Evolutionary conservation across 2,113 vertebrate genomes (phyloP).

Genomic region (Lophius piscatorius): DNA sequence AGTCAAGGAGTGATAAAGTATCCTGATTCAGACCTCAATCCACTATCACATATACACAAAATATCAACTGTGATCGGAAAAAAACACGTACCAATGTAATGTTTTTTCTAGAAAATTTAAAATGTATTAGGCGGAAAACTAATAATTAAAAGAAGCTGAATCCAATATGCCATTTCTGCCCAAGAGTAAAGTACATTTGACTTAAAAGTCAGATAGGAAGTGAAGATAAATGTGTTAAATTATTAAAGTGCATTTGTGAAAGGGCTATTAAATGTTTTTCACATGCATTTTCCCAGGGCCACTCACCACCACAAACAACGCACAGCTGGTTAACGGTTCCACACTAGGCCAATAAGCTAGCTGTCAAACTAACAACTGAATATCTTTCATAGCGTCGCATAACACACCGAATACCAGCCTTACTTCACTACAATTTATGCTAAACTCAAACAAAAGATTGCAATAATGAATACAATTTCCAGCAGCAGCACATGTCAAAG

Average conservation of each 20-base stretch:
- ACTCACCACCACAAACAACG: slow-evolving; percentile 22
- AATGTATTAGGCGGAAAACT: neutral
- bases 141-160: no score
- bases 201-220: neutral
- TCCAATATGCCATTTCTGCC: no score
- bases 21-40: slow-evolving; percentile 1
- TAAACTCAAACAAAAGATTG: no score
- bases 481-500: no score
- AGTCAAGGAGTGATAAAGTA: no score
- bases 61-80: neutral
- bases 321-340: neutral
- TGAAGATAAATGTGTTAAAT: neutral
- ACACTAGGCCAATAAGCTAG: slow-evolving; percentile 18
- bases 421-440: no score
- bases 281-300: neutral
- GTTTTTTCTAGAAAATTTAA: no score
- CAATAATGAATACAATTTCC: no score
- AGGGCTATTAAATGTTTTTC: neutral
- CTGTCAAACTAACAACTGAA: neutral
- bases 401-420: no score
- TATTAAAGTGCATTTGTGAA: neutral
- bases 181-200: neutral
- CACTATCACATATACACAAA: slow-evolving; percentile 3
- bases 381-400: neutral
- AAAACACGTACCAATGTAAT: neutral